Evolutionary conservation across 2,797 vertebrate genomes (phyloP).

Genomic region (Chelon auratus): DNA sequence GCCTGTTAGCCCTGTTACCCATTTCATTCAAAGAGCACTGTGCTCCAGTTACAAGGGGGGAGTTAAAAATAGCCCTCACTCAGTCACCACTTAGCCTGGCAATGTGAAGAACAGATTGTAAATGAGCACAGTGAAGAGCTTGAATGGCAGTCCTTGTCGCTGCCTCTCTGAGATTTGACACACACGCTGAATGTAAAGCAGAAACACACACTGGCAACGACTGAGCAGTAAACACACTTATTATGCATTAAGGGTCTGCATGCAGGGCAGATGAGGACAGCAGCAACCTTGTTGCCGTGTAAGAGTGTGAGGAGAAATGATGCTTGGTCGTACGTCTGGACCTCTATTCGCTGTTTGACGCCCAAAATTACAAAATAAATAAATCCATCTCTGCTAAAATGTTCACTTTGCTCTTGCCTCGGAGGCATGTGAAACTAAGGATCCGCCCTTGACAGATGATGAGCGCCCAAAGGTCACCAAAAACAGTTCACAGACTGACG

Average conservation of each 20-base stretch:
- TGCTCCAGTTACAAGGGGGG: constrained; percentile 73
- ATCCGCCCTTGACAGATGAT: constrained; percentile 39
- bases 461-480: constrained; percentile 15
- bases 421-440: background rate
- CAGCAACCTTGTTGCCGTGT: constrained; percentile 21
- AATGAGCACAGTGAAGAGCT: constrained; percentile 77
- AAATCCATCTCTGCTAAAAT: background rate
- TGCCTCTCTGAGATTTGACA: constrained; percentile 51
- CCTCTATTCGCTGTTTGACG: background rate
- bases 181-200: constrained; percentile 70
- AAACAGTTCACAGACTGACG: constrained; percentile 13
- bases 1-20: constrained; percentile 55
- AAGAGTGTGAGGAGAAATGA: constrained; percentile 2
- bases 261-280: constrained; percentile 52
- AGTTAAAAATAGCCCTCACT: constrained; percentile 82
- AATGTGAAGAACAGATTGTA: constrained; percentile 78
- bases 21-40: constrained; percentile 62
- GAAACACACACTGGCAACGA: constrained; percentile 42
- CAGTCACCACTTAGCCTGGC: constrained; percentile 80
- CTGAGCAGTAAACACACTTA: constrained; percentile 56
- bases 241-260: constrained; percentile 45
- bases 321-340: background rate
- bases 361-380: background rate
- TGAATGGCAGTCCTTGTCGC: constrained; percentile 79
- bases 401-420: constrained; percentile 5